Conservation (phyloP, 35 echinoderm and acorn worm genomes). For the Acanthaster planci region DNA sequence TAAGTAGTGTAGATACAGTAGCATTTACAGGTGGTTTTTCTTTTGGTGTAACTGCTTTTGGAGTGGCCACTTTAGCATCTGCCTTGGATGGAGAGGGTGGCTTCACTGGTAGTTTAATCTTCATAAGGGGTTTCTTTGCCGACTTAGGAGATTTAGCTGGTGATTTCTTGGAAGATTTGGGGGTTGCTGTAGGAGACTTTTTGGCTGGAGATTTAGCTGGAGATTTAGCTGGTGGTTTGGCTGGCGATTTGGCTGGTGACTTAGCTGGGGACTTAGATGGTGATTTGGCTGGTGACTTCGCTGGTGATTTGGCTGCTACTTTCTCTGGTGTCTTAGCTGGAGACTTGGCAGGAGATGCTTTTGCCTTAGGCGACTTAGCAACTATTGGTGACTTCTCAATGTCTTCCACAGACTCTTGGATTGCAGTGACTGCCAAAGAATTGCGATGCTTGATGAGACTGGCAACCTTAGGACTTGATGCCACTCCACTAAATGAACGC, state of each 20-base stretch:
- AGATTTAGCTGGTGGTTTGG: slow-evolving; percentile 16
- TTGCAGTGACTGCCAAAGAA: slow-evolving; percentile 53
- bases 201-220: slow-evolving; percentile 17
- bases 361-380: slow-evolving; percentile 44
- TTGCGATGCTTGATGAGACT: slow-evolving; percentile 57
- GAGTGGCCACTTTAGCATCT: slow-evolving; percentile 2
- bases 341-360: slow-evolving; percentile 36
- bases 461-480: slow-evolving; percentile 37
- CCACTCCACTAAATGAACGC: slow-evolving; percentile 55
- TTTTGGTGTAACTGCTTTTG: slow-evolving; percentile 49
- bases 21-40: slow-evolving; percentile 31
- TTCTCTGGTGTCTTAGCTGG: slow-evolving; percentile 38
- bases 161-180: background rate
- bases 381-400: slow-evolving; percentile 37
- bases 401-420: slow-evolving; percentile 61
- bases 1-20: background rate
- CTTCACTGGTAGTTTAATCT: background rate
- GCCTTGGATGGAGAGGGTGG: background rate
- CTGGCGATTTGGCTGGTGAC: slow-evolving; percentile 43
- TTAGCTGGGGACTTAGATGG: slow-evolving; percentile 23
- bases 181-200: too few species aligned
- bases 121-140: background rate
- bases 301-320: slow-evolving; percentile 18
- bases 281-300: slow-evolving; percentile 12
- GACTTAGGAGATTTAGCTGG: slow-evolving; percentile 19